Percentiles rank a stretch among this genome's conserved stretches.
Conservation (phyloP, 2,888 invertebrate genomes). For the Caradrina kadenii region DNA sequence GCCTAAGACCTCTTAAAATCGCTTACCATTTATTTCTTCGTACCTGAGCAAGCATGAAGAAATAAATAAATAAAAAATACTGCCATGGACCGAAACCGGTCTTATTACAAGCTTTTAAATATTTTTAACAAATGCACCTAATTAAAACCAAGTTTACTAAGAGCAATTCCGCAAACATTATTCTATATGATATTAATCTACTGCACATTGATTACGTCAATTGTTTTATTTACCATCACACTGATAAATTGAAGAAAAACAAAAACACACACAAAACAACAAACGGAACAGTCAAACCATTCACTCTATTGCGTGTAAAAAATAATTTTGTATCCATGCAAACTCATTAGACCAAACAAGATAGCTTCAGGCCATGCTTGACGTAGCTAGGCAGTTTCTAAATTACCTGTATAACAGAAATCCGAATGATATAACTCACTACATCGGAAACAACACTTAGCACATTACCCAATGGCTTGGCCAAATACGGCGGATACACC, state of each 20-base stretch:
- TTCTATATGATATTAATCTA: constrained; percentile 4
- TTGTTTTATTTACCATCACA: constrained; percentile 9
- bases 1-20: no score
- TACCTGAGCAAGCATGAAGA: no score
- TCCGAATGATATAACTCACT: constrained; percentile 61
- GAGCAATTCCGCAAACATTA: neutral
- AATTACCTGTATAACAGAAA: constrained; percentile 75
- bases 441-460: constrained; percentile 62
- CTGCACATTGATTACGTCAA: constrained; percentile 5
- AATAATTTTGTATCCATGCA: constrained; percentile 6
- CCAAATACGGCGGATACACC: constrained; percentile 81
- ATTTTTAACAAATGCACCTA: neutral
- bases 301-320: neutral
- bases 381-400: no score
- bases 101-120: neutral
- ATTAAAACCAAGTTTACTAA: neutral
- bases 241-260: neutral
- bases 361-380: neutral
- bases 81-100: neutral
- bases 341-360: constrained; percentile 16
- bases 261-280: constrained; percentile 2
- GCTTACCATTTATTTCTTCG: no score
- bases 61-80: no score
- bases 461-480: constrained; percentile 67
- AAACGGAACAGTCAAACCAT: neutral